Percentiles rank a stretch among this genome's conserved stretches.
Conservation (phyloP, 2,888 invertebrate species). For the Diarsia mendica region DNA sequence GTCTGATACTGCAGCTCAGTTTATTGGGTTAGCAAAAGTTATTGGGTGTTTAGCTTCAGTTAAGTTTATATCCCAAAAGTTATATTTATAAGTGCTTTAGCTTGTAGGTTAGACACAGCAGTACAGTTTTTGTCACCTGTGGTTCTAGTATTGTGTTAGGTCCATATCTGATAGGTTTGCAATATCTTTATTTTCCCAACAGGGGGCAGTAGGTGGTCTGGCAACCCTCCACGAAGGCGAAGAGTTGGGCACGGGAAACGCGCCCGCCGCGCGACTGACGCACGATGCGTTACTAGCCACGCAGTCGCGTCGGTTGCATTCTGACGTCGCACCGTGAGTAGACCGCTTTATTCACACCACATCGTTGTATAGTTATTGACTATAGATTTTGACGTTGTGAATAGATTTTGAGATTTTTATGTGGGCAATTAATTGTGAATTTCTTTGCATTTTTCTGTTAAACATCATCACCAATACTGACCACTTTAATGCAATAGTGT, state of each 20-base stretch:
- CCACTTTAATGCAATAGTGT: not conserved
- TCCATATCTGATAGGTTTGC: not conserved
- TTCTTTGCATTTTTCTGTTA: not conserved
- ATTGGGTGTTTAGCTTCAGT: too few relatives aligned
- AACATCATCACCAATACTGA: not conserved
- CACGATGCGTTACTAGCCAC: constrained; percentile 95
- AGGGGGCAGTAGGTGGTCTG: constrained; percentile 89
- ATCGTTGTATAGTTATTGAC: constrained; percentile 19
- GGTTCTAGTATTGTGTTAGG: not conserved
- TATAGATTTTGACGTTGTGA: constrained; percentile 32
- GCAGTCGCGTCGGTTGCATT: constrained; percentile 93
- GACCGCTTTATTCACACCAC: constrained; percentile 16
- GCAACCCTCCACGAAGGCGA: constrained; percentile 97
- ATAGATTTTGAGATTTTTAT: constrained; percentile 33
- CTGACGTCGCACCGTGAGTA: constrained; percentile 90
- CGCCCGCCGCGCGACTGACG: constrained; percentile 92
- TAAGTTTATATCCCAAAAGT: too few relatives aligned
- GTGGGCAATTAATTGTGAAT: constrained; percentile 3
- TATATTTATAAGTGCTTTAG: too few relatives aligned
- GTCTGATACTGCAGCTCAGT: not conserved
- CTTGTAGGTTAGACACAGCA: not conserved
- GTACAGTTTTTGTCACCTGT: not conserved
- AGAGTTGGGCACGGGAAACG: constrained; percentile 91
- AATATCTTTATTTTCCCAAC: constrained; percentile 7
- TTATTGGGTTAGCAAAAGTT: too few relatives aligned